Evolutionary conservation across 2,888 invertebrate genomes (phyloP).

Genomic region (Noctua janthina): DNA sequence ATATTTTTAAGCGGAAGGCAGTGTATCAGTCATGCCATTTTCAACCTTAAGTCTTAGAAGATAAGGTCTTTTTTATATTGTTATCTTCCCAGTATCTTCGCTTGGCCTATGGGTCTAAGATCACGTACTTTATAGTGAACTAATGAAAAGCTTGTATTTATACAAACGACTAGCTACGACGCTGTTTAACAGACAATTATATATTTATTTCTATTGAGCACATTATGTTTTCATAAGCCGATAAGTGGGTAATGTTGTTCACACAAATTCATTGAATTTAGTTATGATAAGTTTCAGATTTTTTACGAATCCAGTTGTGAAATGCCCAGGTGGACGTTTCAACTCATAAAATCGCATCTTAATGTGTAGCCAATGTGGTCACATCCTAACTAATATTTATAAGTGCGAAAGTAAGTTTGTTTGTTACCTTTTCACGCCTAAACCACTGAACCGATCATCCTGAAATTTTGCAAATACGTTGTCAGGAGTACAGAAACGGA

Average conservation of each 20-base stretch:
- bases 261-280: conserved; percentile 49
- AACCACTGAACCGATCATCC: too few species aligned
- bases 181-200: conserved; percentile 71
- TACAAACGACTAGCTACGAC: conserved; percentile 67
- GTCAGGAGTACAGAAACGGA: too few species aligned
- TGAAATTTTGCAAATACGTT: too few species aligned
- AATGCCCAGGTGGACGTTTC: neutral
- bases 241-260: conserved; percentile 62
- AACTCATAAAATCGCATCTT: too few species aligned
- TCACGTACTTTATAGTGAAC: conserved; percentile 56
- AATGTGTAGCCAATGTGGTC: neutral
- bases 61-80: neutral
- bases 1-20: neutral
- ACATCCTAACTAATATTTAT: neutral
- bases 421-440: too few species aligned
- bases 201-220: conserved; percentile 78
- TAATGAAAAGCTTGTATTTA: conserved; percentile 66
- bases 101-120: conserved; percentile 32
- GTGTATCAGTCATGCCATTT: neutral
- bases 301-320: neutral
- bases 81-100: neutral
- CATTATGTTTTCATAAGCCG: conserved; percentile 77
- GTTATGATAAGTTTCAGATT: neutral
- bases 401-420: too few species aligned
- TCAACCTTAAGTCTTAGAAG: neutral